Evolutionary conservation across 2,113 vertebrate genomes (phyloP).

Genomic region (Rhizomys pruinosus): DNA sequence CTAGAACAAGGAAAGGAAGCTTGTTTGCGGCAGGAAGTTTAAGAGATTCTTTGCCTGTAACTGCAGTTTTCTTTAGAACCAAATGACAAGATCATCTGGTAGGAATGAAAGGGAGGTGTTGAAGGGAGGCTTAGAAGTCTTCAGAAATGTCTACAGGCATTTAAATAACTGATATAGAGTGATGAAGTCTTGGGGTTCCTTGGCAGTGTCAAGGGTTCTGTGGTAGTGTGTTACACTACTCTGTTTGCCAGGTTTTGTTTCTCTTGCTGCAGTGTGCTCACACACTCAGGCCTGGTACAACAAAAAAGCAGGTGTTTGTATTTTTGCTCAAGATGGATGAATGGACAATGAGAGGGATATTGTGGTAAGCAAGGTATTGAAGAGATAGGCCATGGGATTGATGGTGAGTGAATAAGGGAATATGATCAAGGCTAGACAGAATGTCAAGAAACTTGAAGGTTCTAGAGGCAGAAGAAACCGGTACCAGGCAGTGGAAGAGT

Average conservation of each 20-base stretch:
- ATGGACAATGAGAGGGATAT: background rate
- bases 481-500: background rate
- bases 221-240: background rate
- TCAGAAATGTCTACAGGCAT: background rate
- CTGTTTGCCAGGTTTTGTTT: background rate
- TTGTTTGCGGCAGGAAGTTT: conserved; percentile 14
- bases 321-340: background rate
- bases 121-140: background rate
- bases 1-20: background rate
- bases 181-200: too few relatives aligned
- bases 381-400: background rate
- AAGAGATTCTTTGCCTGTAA: conserved; percentile 14
- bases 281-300: background rate
- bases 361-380: background rate
- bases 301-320: too few relatives aligned
- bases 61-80: conserved; percentile 38
- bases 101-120: background rate
- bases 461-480: background rate
- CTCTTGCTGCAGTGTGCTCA: background rate
- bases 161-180: background rate
- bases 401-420: background rate
- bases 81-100: background rate
- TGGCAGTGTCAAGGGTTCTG: background rate
- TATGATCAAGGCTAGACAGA: background rate
- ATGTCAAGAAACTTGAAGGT: background rate